A percentile compares a stretch with the other conserved stretches of the same genome.
These are phyloP conservation scores for Prorops nasuta DNA, from an alignment of 1,140 invertebrate species.

Conservation along the genomic window DNA sequence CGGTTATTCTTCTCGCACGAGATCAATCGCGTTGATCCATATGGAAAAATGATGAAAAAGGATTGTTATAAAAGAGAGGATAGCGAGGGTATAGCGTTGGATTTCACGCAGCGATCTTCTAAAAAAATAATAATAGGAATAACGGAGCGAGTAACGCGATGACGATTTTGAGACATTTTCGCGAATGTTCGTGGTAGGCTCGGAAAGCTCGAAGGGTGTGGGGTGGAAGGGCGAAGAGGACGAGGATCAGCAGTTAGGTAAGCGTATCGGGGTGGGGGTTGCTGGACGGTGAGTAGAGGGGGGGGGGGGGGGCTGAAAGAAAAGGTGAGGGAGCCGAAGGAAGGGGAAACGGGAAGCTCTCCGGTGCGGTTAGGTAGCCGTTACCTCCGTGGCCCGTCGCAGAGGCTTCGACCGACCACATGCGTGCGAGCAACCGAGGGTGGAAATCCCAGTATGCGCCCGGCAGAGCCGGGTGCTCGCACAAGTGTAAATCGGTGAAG, in stretches of 20 bases:
- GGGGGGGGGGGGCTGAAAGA: background rate
- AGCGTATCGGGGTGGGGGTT: background rate
- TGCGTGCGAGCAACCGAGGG: constrained; percentile 11
- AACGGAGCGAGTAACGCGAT: background rate
- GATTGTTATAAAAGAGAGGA: background rate
- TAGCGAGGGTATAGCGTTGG: background rate
- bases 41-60: background rate
- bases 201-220: too few relatives aligned
- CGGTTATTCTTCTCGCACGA: too few relatives aligned
- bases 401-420: too few relatives aligned
- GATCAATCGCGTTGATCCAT: too few relatives aligned
- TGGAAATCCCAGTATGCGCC: constrained; percentile 14
- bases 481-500: too few relatives aligned
- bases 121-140: background rate
- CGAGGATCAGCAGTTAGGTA: background rate
- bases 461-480: background rate
- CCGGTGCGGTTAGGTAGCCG: too few relatives aligned
- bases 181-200: background rate
- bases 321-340: too few relatives aligned
- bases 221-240: background rate
- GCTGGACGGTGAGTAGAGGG: background rate
- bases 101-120: background rate
- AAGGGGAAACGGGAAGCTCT: too few relatives aligned
- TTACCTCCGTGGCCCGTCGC: too few relatives aligned
- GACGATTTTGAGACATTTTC: too few relatives aligned